These are phyloP conservation scores for Microcebus griseorufus DNA, from an alignment of 2,113 vertebrate genomes.

Conservation along the genomic window DNA sequence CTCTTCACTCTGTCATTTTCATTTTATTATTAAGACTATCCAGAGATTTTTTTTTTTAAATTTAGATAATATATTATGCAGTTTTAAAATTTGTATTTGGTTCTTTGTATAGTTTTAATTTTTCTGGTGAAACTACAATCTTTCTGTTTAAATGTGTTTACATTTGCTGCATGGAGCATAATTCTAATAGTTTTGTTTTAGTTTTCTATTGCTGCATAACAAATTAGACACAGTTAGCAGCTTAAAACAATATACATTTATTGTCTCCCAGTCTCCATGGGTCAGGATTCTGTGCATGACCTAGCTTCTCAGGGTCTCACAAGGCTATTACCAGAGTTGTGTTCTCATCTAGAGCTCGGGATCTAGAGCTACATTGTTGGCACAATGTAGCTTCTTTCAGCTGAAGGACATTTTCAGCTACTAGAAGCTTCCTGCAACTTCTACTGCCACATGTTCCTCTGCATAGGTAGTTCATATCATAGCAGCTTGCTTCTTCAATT, in stretches of 20 bases:
- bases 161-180: background rate
- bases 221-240: background rate
- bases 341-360: background rate
- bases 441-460: background rate
- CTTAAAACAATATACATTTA: background rate
- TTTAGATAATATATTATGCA: background rate
- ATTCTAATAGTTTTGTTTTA: constrained; percentile 12
- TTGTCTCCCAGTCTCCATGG: background rate
- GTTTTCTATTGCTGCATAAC: constrained; percentile 9
- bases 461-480: background rate
- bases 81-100: constrained; percentile 2
- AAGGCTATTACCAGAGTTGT: background rate
- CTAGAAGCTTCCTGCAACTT: background rate
- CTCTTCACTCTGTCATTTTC: background rate
- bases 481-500: background rate
- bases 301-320: background rate
- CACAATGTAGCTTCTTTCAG: background rate
- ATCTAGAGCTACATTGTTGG: background rate
- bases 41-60: background rate
- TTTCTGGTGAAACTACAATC: background rate
- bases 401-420: background rate
- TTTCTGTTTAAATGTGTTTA: constrained; percentile 24
- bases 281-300: background rate
- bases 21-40: constrained; percentile 23
- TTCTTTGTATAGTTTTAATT: background rate